A percentile compares a stretch with the other conserved stretches of the same genome.
Conservation (phyloP, 2,888 invertebrate genomes). For the Pasiphila rectangulata region DNA sequence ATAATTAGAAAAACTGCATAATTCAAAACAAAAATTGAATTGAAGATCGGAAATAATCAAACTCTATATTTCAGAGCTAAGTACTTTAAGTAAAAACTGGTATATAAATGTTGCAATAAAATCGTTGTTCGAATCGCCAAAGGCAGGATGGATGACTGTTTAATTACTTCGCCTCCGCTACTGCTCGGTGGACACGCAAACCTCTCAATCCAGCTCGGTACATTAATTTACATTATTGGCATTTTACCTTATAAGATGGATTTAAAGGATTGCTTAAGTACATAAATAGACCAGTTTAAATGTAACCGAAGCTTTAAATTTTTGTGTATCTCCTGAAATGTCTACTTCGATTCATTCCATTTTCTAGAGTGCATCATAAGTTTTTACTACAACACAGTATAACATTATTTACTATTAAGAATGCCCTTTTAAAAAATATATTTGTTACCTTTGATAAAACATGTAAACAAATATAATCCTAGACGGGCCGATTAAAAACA, state of each 20-base stretch:
- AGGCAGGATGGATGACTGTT: conserved; percentile 32
- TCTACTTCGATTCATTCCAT: not conserved
- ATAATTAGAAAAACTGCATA: too few relatives aligned
- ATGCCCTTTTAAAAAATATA: too few relatives aligned
- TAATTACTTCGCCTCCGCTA: conserved; percentile 31
- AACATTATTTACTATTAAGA: too few relatives aligned
- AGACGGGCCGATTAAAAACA: too few relatives aligned
- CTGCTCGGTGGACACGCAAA: conserved; percentile 26
- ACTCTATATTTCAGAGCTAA: not conserved
- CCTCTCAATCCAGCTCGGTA: conserved; percentile 19
- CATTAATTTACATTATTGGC: conserved; percentile 22
- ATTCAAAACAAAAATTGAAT: too few relatives aligned
- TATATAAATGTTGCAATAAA: conserved; percentile 15
- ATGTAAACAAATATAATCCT: too few relatives aligned
- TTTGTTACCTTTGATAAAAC: too few relatives aligned
- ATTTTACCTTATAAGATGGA: conserved; percentile 21
- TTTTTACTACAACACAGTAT: too few relatives aligned
- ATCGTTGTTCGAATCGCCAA: conserved; percentile 25
- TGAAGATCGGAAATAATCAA: too few relatives aligned
- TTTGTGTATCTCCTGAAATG: not conserved
- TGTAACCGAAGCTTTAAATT: not conserved
- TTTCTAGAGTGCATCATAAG: too few relatives aligned
- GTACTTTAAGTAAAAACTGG: not conserved
- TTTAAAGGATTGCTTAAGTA: conserved; percentile 15
- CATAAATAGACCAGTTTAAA: not conserved